These are phyloP conservation scores for Merodon equestris DNA, from an alignment of 2,888 invertebrate species.

Conservation along the genomic window DNA sequence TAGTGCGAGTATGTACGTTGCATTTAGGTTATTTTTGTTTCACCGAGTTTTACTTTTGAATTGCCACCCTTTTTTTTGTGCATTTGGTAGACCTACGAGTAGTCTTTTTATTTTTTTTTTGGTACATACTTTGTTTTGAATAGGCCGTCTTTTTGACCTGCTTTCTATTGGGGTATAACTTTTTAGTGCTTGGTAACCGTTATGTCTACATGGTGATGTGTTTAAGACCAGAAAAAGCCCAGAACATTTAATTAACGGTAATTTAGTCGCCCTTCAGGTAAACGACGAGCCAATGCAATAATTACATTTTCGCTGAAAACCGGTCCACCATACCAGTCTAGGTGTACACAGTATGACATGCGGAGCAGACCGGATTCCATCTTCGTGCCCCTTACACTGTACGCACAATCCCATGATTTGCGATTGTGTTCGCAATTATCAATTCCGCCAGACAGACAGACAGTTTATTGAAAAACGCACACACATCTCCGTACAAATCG, in stretches of 20 bases:
- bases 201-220: no score
- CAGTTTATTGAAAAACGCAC: conserved; percentile 58
- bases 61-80: no score
- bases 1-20: not conserved
- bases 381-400: conserved; percentile 2
- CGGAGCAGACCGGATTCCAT: conserved; percentile 21
- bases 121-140: no score
- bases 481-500: conserved; percentile 20
- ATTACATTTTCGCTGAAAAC: conserved; percentile 36
- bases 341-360: conserved; percentile 8
- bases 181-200: no score
- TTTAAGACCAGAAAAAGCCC: no score
- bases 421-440: conserved; percentile 56
- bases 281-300: conserved; percentile 1
- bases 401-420: conserved; percentile 44
- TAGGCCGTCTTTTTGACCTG: no score
- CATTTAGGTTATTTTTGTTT: not conserved
- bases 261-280: conserved; percentile 30
- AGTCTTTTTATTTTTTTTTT: no score
- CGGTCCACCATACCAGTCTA: conserved; percentile 7
- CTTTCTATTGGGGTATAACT: no score
- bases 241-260: conserved; percentile 1
- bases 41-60: not conserved
- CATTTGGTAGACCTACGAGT: no score
- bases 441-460: conserved; percentile 43